Conservation (phyloP, 2,113 vertebrate genomes). For the Varanus salvator region DNA sequence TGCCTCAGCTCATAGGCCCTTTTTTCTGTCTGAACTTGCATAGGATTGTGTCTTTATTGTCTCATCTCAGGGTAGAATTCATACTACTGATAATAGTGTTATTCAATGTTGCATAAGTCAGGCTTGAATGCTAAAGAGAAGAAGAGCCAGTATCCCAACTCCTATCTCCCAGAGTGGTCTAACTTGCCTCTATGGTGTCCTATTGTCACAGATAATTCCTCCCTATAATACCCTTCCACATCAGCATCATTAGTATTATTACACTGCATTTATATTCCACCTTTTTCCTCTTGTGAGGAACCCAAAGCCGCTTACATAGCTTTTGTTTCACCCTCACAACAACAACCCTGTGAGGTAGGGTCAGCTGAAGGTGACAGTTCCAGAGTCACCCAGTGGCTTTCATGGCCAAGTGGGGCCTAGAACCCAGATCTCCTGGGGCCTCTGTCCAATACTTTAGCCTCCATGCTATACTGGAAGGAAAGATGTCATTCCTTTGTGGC, state of each 20-base stretch:
- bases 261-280: too few species aligned
- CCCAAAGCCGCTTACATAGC: too few species aligned
- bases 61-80: neutral
- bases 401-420: too few species aligned
- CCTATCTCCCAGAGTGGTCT: neutral
- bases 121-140: neutral
- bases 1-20: too few species aligned
- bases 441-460: too few species aligned
- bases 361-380: too few species aligned
- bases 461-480: neutral
- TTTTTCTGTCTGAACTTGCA: too few species aligned
- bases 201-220: neutral
- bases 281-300: too few species aligned
- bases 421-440: too few species aligned
- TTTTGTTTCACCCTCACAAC: too few species aligned
- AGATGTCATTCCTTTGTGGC: neutral
- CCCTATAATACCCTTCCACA: neutral
- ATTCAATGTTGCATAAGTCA: neutral
- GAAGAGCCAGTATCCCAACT: neutral
- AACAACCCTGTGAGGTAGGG: too few species aligned
- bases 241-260: neutral
- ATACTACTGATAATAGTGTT: neutral
- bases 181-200: neutral
- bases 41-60: neutral
- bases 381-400: too few species aligned